Conservation (phyloP, 1,140 invertebrate genomes). For the Drosophila burlai region DNA sequence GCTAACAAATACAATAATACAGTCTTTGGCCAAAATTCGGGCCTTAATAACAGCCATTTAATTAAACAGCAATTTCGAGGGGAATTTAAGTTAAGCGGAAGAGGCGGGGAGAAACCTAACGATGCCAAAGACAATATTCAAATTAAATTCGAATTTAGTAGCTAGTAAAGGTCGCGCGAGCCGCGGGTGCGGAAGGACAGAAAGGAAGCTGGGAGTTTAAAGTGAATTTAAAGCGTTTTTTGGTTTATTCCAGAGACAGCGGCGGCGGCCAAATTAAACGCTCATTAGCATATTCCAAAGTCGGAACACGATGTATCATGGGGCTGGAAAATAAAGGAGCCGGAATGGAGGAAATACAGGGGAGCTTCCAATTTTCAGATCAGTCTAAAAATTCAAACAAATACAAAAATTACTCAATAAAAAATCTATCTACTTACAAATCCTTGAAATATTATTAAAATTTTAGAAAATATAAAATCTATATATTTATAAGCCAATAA, state of each 20-base stretch:
- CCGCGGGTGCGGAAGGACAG: neutral
- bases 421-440: neutral
- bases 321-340: conserved; percentile 4
- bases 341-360: neutral
- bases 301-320: conserved; percentile 22
- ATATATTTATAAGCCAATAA: neutral
- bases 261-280: conserved; percentile 64
- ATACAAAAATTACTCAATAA: neutral
- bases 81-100: neutral
- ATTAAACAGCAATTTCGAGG: conserved; percentile 37
- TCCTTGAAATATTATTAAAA: neutral
- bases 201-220: conserved; percentile 55
- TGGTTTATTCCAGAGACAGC: conserved; percentile 40
- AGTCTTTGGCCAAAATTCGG: conserved; percentile 5
- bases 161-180: conserved; percentile 47
- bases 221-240: conserved; percentile 76
- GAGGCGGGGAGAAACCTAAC: neutral
- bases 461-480: neutral
- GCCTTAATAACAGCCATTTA: conserved; percentile 40
- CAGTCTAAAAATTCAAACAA: neutral
- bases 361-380: neutral
- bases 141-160: conserved; percentile 74
- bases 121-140: conserved; percentile 44
- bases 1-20: neutral
- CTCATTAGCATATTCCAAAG: conserved; percentile 76